Evolutionary conservation across 2,113 vertebrate genomes (phyloP).

Genomic region (Saguinus imperator): DNA sequence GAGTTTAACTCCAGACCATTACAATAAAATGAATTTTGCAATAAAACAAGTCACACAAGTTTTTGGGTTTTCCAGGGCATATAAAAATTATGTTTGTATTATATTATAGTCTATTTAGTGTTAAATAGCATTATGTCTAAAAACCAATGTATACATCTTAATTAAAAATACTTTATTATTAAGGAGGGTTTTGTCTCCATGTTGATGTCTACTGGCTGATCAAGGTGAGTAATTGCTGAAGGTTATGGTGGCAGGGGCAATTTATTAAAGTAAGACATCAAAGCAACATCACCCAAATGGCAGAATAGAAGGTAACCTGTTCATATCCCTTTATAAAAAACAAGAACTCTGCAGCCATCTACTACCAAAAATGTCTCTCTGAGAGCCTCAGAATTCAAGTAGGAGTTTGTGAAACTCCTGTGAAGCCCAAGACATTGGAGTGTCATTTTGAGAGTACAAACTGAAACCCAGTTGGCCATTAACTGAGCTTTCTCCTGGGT

Average conservation of each 20-base stretch:
- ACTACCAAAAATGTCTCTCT: background rate
- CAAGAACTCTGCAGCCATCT: background rate
- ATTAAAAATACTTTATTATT: background rate
- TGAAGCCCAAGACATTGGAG: background rate
- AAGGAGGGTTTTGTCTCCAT: background rate
- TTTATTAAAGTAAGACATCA: background rate
- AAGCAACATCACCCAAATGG: background rate
- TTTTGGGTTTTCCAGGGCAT: background rate
- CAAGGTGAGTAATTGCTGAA: background rate
- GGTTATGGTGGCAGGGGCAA: background rate
- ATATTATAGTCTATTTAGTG: background rate
- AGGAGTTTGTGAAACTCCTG: background rate
- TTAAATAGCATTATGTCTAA: background rate
- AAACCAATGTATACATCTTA: background rate
- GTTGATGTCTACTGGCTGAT: background rate
- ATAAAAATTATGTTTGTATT: background rate
- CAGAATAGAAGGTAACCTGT: background rate
- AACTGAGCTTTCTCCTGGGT: background rate
- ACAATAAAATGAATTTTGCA: background rate
- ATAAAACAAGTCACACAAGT: background rate
- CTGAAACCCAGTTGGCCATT: background rate
- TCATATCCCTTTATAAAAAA: background rate
- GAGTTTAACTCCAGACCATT: background rate
- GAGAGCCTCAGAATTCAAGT: background rate
- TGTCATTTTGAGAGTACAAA: background rate